phyloP scores from a whole-genome alignment of 2,888 invertebrate species.

The Euphydryas editha region DNA sequence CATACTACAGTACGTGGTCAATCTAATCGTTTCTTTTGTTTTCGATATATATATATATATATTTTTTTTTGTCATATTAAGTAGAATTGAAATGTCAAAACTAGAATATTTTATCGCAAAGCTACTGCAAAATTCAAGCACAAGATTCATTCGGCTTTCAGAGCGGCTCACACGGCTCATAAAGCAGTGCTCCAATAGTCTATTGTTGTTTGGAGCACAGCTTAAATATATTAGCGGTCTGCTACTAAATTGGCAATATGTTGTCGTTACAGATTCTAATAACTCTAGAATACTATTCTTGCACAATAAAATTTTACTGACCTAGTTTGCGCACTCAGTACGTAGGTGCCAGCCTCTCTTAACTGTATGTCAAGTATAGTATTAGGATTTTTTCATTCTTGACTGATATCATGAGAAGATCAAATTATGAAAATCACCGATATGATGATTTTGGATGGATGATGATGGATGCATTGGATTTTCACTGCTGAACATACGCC shows the following conservation, averaged over 20 bases:
- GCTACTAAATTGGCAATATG: constrained; percentile 38
- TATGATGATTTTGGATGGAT: too few species aligned
- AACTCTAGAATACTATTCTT: constrained; percentile 26
- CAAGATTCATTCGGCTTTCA: constrained; percentile 32
- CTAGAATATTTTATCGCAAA: constrained; percentile 23
- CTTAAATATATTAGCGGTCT: constrained; percentile 39
- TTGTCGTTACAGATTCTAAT: constrained; percentile 35
- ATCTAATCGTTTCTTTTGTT: not conserved
- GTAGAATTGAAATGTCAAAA: constrained; percentile 32
- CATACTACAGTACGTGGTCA: not conserved
- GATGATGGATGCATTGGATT: too few species aligned
- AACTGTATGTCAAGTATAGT: not conserved
- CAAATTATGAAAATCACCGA: too few species aligned
- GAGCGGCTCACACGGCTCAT: constrained; percentile 29
- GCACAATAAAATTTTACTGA: constrained; percentile 5
- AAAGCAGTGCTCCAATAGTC: constrained; percentile 31
- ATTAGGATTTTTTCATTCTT: not conserved
- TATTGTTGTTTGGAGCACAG: constrained; percentile 32
- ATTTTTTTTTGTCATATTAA: constrained; percentile 10
- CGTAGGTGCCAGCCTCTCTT: not conserved
- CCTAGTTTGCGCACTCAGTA: constrained; percentile 2
- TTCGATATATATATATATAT: not conserved
- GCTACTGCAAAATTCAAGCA: constrained; percentile 29
- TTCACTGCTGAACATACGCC: too few species aligned
- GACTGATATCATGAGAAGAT: not conserved